Percentiles rank a stretch among this genome's conserved stretches.
phyloP scores from a whole-genome alignment of 2,888 invertebrate species.

The Euclidia mi region DNA sequence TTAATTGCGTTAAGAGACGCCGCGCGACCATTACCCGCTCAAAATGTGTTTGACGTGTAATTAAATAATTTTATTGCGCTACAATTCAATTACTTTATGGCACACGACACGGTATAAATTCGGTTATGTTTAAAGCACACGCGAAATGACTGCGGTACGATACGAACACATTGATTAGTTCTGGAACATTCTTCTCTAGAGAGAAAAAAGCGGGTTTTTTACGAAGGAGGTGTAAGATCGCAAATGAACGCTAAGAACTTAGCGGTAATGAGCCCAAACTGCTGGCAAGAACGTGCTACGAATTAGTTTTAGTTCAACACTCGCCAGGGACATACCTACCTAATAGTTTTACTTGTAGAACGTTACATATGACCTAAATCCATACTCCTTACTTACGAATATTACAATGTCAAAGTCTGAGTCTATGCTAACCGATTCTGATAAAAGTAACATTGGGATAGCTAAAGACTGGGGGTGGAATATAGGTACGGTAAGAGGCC shows the following conservation, averaged over 20 bases:
- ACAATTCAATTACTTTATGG: slow-evolving; percentile 78
- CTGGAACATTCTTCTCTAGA: slow-evolving; percentile 9
- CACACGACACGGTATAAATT: slow-evolving; percentile 67
- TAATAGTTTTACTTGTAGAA: not conserved
- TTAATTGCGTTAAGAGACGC: slow-evolving; percentile 76
- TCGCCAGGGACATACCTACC: slow-evolving; percentile 3
- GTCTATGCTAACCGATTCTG: no score
- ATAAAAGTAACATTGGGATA: no score
- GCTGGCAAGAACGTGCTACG: slow-evolving; percentile 11
- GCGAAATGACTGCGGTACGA: slow-evolving; percentile 13
- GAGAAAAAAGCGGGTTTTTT: slow-evolving; percentile 9
- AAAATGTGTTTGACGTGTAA: slow-evolving; percentile 85
- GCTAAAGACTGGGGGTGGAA: no score
- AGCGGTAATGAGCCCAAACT: slow-evolving; percentile 14
- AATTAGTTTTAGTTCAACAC: slow-evolving; percentile 12
- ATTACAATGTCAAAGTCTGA: no score
- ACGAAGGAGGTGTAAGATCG: not conserved
- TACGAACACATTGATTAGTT: slow-evolving; percentile 19
- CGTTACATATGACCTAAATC: not conserved
- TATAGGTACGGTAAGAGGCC: no score
- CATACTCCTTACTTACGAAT: no score
- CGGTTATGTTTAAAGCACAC: slow-evolving; percentile 27
- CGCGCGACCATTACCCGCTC: slow-evolving; percentile 69
- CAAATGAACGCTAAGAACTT: slow-evolving; percentile 13
- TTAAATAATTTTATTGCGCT: slow-evolving; percentile 83